Base-by-base conservation (phyloP, 2,888 invertebrate species). In the Stenchaetothrips biformis region DNA sequence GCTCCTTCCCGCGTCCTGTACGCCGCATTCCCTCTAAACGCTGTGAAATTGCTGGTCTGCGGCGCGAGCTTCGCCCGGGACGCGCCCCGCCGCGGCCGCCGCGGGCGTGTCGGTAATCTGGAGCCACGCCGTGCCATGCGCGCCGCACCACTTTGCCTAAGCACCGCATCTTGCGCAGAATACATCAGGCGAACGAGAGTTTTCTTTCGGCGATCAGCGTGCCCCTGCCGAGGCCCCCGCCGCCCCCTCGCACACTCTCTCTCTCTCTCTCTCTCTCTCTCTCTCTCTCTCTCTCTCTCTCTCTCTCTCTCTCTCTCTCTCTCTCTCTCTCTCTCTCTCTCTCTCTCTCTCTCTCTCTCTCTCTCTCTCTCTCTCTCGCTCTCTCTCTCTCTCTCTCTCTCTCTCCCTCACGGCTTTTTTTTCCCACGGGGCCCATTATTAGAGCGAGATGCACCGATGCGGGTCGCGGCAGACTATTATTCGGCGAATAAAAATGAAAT, bases 41-140 rank as follows among this genome's bases (percentile, higher is more conserved):
- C 67, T 74, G 67, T 74, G 67, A 74, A 74, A 74, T 74, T 74
- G 67, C 67, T 74, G 67, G 21, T 74, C 67, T 74, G 67, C 67
- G 21, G 67, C 67, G 25, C 13, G 53, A 13, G 53, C 37, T 37
- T 37, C 4, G 37, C 37, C 37, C 37, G 67, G 2, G 67, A 9
- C 21, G n/a, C 67, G 6, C 67, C 67, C 67, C 67, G 21, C 67
- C 25, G 0, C 11, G 25, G 21, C 67, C 67, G 21, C 67, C 21
- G 21, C 13, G 53, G 16, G 37, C 37, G 37, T 37, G 37, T 37
- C 37, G 37, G 37, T 37, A 37, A 37, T 37, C 37, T 37, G 4
- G 16, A 18, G 67, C 21, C 25, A 74, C 21, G 21, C 67, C 67
- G 21, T 25, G 25, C 67, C 67, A 21, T 53, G 53, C 53, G 53